Conservation (phyloP, 2,113 vertebrate genomes). For the Engraulis encrasicolus region DNA sequence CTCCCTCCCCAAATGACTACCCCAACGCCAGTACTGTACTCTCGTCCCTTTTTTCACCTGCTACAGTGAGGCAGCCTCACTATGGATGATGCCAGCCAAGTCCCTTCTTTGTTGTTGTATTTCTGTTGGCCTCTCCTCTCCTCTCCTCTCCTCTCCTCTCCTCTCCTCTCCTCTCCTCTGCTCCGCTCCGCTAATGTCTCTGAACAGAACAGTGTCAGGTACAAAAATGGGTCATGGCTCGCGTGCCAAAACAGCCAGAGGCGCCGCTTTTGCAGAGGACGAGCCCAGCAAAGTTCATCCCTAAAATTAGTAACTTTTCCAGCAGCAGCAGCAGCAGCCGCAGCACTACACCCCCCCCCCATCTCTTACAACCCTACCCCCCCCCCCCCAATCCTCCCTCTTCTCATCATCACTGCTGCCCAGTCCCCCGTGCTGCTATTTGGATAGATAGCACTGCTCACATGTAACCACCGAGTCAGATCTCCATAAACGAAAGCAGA, state of each 20-base stretch:
- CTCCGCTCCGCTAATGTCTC: too few relatives aligned
- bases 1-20: neutral
- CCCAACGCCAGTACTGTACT: too few relatives aligned
- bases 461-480: neutral
- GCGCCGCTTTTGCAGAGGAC: conserved; percentile 28
- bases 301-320: conserved; percentile 46
- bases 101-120: neutral
- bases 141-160: too few relatives aligned
- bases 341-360: neutral
- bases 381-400: neutral
- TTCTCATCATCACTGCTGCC: too few relatives aligned
- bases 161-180: too few relatives aligned
- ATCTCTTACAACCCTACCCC: neutral
- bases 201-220: neutral
- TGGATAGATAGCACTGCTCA: neutral
- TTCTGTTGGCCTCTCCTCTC: too few relatives aligned
- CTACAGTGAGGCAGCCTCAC: neutral
- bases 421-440: too few relatives aligned
- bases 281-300: conserved; percentile 12
- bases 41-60: neutral
- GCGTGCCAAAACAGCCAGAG: conserved; percentile 41
- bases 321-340: neutral
- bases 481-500: neutral
- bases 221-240: conserved; percentile 39
- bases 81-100: neutral